Evolutionary conservation across 2,888 invertebrate species (phyloP), one percentile per base, ranked within the genome.

Genomic region (Acanthosepion esculentum): DNA sequence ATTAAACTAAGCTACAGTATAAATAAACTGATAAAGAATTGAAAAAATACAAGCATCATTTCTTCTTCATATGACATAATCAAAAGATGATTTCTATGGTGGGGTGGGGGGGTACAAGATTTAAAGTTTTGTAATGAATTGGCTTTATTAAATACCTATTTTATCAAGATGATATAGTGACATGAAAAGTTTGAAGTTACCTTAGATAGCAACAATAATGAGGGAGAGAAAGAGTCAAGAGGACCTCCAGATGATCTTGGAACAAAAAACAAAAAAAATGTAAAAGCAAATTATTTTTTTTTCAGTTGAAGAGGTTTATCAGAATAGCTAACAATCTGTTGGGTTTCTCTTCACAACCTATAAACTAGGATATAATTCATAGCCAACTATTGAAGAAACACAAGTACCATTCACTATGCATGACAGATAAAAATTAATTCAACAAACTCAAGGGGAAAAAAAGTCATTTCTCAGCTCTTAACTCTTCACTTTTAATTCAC

Each of bases 361-460:
- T n/a, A 18, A 78, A 78, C 78, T 78, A 1, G 0, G 33, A 78
- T 18, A n/a, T 33, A 10, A 78, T 78, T 33, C 78, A 78, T 78
- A 78, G 1, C n/a, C 3, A 78, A 78, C 33, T n/a, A n/a, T 10
- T 78, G n/a, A n/a, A n/a, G n/a, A 78, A n/a, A n/a, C 18, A 33
- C 15, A 78, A 78, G n/a, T 78, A n/a, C 15, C 0, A 78, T 78
- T 33, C 78, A 78, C n/a, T 78, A 29, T 10, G n/a, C 8, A 78
- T 8, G 78, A 78, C n/a, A 78, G 10, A n/a, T 29, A 15, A n/a
- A 15, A 78, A 78, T 15, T 41, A 41, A 41, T 15, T 12, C 20
- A 59, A 6, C 20, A n/a, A 78, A n/a, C 23, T 15, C n/a, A n/a
- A 1, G 3, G 5, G 4, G 33, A 10, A 0, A 0, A n/a, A 10